Evolutionary conservation across 1,140 invertebrate species (phyloP).

Genomic region (Drosophila rufa): DNA sequence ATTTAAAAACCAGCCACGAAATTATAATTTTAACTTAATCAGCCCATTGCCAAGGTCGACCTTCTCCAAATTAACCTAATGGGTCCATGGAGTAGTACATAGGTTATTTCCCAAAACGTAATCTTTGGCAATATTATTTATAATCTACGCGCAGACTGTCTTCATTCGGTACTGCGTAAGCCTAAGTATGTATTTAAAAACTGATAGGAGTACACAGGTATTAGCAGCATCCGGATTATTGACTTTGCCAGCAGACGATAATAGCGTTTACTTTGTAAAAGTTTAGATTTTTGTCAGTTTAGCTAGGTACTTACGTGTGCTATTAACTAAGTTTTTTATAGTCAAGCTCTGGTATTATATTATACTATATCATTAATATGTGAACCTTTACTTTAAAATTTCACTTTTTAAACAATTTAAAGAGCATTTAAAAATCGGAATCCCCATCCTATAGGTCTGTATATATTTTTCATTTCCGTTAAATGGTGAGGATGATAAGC

Average conservation of each 20-base stretch:
- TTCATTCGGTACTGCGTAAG: neutral
- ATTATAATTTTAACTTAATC: neutral
- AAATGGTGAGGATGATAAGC: slow-evolving; percentile 19
- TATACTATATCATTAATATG: too few relatives aligned
- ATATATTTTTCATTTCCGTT: slow-evolving; percentile 10
- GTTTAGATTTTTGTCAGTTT: neutral
- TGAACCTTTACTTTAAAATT: neutral
- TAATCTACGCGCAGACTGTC: slow-evolving; percentile 6
- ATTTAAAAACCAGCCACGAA: neutral
- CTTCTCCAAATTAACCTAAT: slow-evolving; percentile 5
- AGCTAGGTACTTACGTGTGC: neutral
- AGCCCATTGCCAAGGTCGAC: neutral
- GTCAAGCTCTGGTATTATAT: too few relatives aligned
- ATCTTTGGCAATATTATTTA: slow-evolving; percentile 18
- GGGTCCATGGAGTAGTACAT: neutral
- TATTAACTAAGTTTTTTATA: neutral
- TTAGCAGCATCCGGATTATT: slow-evolving; percentile 34
- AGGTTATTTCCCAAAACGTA: slow-evolving; percentile 29
- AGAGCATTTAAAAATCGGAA: neutral
- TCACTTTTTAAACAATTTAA: neutral
- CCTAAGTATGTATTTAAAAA: neutral
- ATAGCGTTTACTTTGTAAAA: neutral
- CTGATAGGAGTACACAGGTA: neutral
- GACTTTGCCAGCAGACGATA: slow-evolving; percentile 16
- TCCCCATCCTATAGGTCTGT: neutral